Base-by-base conservation (phyloP, 2,113 vertebrate genomes). In the Natator depressus region DNA sequence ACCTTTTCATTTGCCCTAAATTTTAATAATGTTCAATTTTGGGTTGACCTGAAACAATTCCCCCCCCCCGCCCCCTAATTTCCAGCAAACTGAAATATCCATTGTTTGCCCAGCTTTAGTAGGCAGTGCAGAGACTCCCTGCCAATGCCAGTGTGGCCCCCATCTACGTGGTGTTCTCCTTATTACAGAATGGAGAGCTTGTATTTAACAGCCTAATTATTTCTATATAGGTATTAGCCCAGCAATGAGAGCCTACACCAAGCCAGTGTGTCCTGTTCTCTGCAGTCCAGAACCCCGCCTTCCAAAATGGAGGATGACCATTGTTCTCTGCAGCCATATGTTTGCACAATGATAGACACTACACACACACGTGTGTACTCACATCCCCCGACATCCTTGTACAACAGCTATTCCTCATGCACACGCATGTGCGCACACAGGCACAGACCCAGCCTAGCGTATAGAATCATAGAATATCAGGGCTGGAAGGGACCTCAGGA, bases 321-420 rank as follows among this genome's bases (percentile, higher is more conserved):
- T 57, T 10, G 31, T 5, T 29, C 54, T 54, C 78, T 12, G 3
- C 47, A 38, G 54, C 1, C 1, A 38, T 5, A 69, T 50, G 3
- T 1, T 59, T 49, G 81, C 42, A 57, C 3, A 0, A 55, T 49
- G 80, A 4, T 50, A 42, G 42, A 81, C 53, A 50, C 49, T 80
- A 0, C 0, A 35, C 86, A 1, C 0, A 27, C 27, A 31, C 13
- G 2, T 27, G 20, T 0, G 0, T 49, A 38, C 49, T 8, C 12
- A 27, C 27, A 62, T 14, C 14, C 29, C 29, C 59, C 29, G 3
- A 35, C 59, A 62, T 35, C 59, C 59, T 62, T 7, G 29, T 62
- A 35, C 59, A 62, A 35, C 59, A 62, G 59, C 29, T 35, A 35
- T 31, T 62, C 59, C 13, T 62, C 59, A 2, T 29, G 25, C 27